A percentile compares a stretch with the other conserved stretches of the same genome.
These are phyloP conservation scores for Rhinogobio ventralis DNA, from an alignment of 2,797 vertebrate species.

Conservation along the genomic window DNA sequence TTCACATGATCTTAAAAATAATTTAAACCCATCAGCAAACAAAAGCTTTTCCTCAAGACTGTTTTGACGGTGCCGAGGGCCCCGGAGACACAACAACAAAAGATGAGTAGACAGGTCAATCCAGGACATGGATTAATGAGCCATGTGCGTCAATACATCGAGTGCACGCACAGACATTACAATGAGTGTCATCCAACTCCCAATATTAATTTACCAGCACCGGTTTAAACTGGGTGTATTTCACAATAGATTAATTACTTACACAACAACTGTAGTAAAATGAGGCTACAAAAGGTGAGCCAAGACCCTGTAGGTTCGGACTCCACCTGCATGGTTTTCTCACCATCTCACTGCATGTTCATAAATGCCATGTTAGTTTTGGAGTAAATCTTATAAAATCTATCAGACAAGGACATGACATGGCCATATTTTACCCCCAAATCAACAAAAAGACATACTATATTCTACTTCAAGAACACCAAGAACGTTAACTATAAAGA, in stretches of 20 bases:
- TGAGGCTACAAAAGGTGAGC: background rate
- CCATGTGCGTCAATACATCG: slow-evolving; percentile 29
- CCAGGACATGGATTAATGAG: slow-evolving; percentile 44
- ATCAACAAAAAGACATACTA: background rate
- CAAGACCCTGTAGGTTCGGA: background rate
- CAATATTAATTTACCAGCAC: slow-evolving; percentile 38
- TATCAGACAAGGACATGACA: background rate
- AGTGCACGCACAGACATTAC: slow-evolving; percentile 24
- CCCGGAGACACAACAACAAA: slow-evolving; percentile 29
- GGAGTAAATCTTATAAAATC: background rate
- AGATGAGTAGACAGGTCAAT: slow-evolving; percentile 31
- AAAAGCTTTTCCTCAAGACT: slow-evolving; percentile 52
- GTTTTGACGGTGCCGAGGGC: slow-evolving; percentile 28
- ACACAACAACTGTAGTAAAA: slow-evolving; percentile 10
- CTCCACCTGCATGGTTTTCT: background rate
- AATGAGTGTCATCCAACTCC: slow-evolving; percentile 32
- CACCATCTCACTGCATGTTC: background rate
- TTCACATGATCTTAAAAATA: slow-evolving; percentile 10
- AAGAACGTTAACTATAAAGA: too few species aligned
- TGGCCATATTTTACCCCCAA: background rate
- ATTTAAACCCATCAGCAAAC: slow-evolving; percentile 51
- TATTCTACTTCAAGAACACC: background rate
- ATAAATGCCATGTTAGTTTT: background rate
- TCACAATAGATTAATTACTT: slow-evolving; percentile 27
- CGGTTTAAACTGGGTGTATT: slow-evolving; percentile 21